Evolutionary conservation across 2,797 vertebrate genomes (phyloP), one percentile per base, ranked within the genome.

Genomic region (Xyrichtys novacula): DNA sequence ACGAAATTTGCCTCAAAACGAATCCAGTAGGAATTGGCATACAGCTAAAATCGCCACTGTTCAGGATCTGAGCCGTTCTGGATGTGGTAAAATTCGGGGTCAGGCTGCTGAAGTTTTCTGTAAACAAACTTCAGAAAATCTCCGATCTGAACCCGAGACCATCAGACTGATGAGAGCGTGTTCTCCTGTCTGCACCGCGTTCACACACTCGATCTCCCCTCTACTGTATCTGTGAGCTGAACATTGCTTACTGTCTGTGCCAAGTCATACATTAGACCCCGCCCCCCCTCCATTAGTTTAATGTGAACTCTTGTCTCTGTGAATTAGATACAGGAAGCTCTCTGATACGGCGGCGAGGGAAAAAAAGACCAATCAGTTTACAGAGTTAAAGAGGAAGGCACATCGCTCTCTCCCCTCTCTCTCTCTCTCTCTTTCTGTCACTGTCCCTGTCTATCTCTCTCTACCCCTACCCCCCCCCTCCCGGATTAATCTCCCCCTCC

Each of bases 401-500:
- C 63, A 55, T 75, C 56, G 36, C 63, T 7, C 39, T 17, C 46
- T n/a, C 46, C 39, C 10, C 36, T 6, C 40, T 17, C 38, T 31
- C 55, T 42, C 49, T 49, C 59, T 42, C 50, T 52, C 20, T 40
- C 32, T 15, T 40, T 43, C 49, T 66, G 26, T 69, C 49, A 22
- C 67, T 26, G 3, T 67, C 17, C 63, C 57, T 43, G 40, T 60
- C 57, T 34, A 4, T 34, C 48, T 11, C 19, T 9, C 25, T 22
- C 58, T 9, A 34, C 36, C 16, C 32, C 7, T n/a, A n/a, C 5
- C 11, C 36, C 16, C 52, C 29, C 25, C 16, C 17, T 31, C 57
- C 14, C 57, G 80, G 83, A 87, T 90, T 89, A 92, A 90, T 91
- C 12, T 87, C 83, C 65, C 71, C 80, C 66, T 62, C 77, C 65